A percentile compares a stretch with the other conserved stretches of the same genome.
These are phyloP conservation scores for Canis aureus DNA, from an alignment of 2,113 vertebrate species.

Conservation along the genomic window DNA sequence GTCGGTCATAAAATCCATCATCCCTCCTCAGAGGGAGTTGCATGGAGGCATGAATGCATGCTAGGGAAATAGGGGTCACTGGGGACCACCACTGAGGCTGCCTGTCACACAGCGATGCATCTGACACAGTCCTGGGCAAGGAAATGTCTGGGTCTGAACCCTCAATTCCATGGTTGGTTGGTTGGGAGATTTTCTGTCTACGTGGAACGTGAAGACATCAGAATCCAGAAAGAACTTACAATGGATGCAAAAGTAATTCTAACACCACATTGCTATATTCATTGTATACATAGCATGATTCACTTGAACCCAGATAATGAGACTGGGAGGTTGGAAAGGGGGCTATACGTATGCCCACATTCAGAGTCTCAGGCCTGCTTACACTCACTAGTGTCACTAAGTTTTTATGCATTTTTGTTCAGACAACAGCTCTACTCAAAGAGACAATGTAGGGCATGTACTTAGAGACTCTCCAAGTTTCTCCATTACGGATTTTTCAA, in stretches of 20 bases:
- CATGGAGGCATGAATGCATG: background rate
- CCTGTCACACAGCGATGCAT: background rate
- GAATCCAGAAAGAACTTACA: background rate
- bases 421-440: background rate
- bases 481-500: background rate
- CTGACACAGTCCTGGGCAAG: background rate
- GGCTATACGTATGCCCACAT: background rate
- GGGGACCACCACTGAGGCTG: background rate
- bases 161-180: background rate
- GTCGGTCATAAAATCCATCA: background rate
- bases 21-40: background rate
- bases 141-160: background rate
- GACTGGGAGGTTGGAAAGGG: background rate
- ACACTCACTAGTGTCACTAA: background rate
- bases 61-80: background rate
- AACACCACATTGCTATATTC: background rate
- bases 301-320: background rate
- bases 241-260: background rate
- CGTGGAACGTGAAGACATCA: background rate
- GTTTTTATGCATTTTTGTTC: background rate
- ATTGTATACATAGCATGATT: background rate
- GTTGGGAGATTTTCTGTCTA: background rate
- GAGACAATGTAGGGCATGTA: background rate
- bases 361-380: background rate
- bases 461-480: background rate